Base-by-base conservation (phyloP, 2,797 vertebrate species). In the Rhinogobio ventralis region DNA sequence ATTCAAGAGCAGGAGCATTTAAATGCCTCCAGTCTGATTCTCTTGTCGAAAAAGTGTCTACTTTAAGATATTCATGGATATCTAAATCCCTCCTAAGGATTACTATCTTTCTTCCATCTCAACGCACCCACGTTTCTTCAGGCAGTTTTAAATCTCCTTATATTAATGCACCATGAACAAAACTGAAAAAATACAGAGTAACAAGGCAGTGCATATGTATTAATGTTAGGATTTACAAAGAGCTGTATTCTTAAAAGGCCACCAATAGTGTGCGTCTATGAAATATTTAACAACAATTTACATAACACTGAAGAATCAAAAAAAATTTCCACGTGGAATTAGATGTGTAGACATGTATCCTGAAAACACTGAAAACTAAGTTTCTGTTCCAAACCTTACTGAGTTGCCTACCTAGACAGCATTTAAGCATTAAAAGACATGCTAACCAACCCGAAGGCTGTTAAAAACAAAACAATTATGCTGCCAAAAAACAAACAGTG, bases 201-300 rank as follows among this genome's bases (percentile, higher is more conserved):
- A 94, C 93, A 94, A 94, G 92, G 93, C 94, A 94, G 94, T 94
- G 94, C 93, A 92, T 91, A 91, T 92, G 92, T 91, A 89, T 90
- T 88, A 87, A 87, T 81, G 86, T 89, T 90, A 88, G 87, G 91
- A 90, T 89, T 66, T 66, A 85, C 33, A 72, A 79, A 14, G 14
- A 69, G 89, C 87, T 85, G 87, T 87, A 92, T 87, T 92, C 87
- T 68, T 66, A 83, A 91, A 93, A 93, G 91, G 87, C 90, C 86
- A 87, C n/a, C 88, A 87, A 91, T 90, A 90, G 86, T 89, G 87
- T 86, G 86, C 73, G 72, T 51, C 33, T 51, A 66, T 91, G 82
- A 92, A 93, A 93, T 92, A 94, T 93, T 93, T 88, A 93, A 90
- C 89, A 90, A 90, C 90, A 89, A 89, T 91, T 86, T 85, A 90